Base-by-base conservation (phyloP, 23 tunicate species). In the Styela clava region DNA sequence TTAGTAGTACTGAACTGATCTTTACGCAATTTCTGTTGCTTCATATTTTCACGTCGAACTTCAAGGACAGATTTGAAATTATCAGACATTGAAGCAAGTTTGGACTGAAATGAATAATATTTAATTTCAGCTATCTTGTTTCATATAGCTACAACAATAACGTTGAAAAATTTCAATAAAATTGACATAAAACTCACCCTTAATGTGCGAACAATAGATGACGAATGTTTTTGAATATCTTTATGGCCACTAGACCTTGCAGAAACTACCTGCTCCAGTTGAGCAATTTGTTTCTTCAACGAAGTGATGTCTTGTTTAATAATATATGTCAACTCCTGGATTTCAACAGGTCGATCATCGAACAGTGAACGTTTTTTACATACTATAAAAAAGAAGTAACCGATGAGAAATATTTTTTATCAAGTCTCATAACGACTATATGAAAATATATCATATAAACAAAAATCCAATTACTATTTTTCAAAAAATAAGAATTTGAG, bases 21-120 rank as follows among this genome's bases (percentile, higher is more conserved):
- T 64, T 90, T 86, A 21, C 99, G 88, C 7, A 79, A 56, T 77
- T 86, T 95, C 65, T 95, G 99, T 36, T 90, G 86, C 33, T 86
- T 86, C 99, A 95, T 95, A 56, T 95, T 95, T 90, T 95, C 99
- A 3, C 99, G 91, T 18, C 99, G 91, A 2, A 81, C 82, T 74
- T 95, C 99, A 23, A 95, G 78, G n/a, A 86, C 95, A 0, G 92
- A 83, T 84, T 95, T 95, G 74, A 95, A 95, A 56, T 76, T 95
- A 72, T 86, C 95, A 7, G 95, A 89, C 99, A 95, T 90, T 21
- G 84, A 63, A n/a, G 99, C 96, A 5, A 95, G 88, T 83, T 95
- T 95, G 22, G 99, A 89, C 95, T 95, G 83, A 44, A 76, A 51
- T 31, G 56, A 24, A 33, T 31, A 74, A 32, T 0, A 1, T n/a